phyloP scores from a whole-genome alignment of 53 echinoderm and acorn worm genomes.

The Crossaster papposus region DNA sequence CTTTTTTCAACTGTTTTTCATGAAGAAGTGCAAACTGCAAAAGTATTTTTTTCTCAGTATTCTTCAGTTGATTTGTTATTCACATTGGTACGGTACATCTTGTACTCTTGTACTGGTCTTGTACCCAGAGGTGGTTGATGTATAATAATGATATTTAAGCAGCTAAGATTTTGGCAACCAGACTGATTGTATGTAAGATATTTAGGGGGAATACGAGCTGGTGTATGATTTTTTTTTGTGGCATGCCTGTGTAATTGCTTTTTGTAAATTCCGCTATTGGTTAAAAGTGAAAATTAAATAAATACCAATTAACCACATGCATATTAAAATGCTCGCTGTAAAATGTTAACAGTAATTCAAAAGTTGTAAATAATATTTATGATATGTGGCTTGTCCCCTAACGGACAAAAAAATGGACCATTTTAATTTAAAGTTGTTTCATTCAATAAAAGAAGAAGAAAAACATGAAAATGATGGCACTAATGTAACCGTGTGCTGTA shows the following conservation, averaged over 20 bases:
- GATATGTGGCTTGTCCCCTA: constrained; percentile 3
- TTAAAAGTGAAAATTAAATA: neutral
- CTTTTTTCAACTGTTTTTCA: too few relatives aligned
- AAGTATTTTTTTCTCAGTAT: too few relatives aligned
- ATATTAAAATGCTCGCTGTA: constrained; percentile 41
- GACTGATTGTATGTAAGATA: neutral
- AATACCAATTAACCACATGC: neutral
- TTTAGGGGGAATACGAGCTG: neutral
- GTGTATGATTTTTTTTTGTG: constrained; percentile 14
- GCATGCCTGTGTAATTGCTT: constrained; percentile 40
- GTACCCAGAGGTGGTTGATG: neutral
- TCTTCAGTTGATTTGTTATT: too few relatives aligned
- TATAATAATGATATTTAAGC: neutral
- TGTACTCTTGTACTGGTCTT: too few relatives aligned
- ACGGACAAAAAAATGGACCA: constrained; percentile 17
- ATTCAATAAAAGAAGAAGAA: constrained; percentile 36
- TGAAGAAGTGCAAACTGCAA: too few relatives aligned
- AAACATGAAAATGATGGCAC: constrained; percentile 29
- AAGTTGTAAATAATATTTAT: constrained; percentile 63
- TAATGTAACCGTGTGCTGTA: neutral
- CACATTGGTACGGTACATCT: too few relatives aligned
- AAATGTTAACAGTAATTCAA: constrained; percentile 32
- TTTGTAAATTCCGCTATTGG: constrained; percentile 18
- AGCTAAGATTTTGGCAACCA: neutral
- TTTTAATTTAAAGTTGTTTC: constrained; percentile 43